Evolutionary conservation across 2,797 vertebrate species (phyloP).

Genomic region (Sphenodon punctatus): DNA sequence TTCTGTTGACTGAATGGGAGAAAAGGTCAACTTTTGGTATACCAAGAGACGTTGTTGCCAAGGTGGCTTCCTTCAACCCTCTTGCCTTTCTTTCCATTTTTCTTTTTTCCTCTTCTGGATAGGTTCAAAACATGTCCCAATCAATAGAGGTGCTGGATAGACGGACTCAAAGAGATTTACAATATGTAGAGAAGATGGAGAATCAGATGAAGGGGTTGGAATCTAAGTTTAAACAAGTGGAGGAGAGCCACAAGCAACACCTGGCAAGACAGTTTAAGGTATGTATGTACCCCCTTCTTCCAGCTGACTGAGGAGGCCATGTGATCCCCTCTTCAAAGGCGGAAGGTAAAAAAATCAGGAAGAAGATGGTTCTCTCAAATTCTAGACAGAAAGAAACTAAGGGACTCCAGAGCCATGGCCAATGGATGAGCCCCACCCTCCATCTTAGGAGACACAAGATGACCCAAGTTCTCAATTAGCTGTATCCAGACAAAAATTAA

Average conservation of each 20-base stretch:
- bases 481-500: too few species aligned
- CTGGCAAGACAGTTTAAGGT: conserved; percentile 99
- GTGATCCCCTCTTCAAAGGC: too few species aligned
- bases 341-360: too few species aligned
- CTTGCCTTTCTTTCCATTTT: neutral
- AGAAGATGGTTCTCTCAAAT: too few species aligned
- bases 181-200: conserved; percentile 99
- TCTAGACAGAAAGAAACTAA: too few species aligned
- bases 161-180: conserved; percentile 94
- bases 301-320: too few species aligned
- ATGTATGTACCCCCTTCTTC: neutral
- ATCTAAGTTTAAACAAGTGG: conserved; percentile 97
- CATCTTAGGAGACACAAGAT: too few species aligned
- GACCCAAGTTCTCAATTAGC: too few species aligned
- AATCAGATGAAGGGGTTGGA: conserved; percentile 96
- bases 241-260: conserved; percentile 97
- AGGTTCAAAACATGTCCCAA: conserved; percentile 99
- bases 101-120: neutral
- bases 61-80: neutral
- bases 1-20: neutral
- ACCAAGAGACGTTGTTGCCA: neutral
- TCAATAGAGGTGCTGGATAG: conserved; percentile 98
- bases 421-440: too few species aligned
- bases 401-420: too few species aligned
- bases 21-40: neutral